A percentile compares a stretch with the other conserved stretches of the same genome.
Evolutionary conservation across 1,140 invertebrate species (phyloP).

Genomic region (Bradynema listronoti): DNA sequence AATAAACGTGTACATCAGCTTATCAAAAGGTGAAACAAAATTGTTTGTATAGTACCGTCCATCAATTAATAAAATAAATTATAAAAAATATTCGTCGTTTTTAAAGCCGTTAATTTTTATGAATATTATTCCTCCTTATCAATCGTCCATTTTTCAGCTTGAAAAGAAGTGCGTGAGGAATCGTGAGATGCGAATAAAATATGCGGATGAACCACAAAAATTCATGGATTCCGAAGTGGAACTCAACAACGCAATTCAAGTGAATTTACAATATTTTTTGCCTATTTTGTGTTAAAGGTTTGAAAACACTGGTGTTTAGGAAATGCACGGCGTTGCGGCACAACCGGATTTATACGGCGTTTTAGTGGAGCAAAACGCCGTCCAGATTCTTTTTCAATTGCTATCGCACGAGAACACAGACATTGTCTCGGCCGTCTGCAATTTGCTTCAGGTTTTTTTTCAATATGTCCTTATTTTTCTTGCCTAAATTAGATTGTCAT

Average conservation of each 20-base stretch:
- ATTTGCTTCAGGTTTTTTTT: conserved; percentile 66
- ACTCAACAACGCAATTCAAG: conserved; percentile 80
- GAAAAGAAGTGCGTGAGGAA: conserved; percentile 89
- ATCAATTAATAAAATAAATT: no score
- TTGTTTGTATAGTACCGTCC: no score
- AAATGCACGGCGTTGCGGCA: conserved; percentile 86
- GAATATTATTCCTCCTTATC: no score
- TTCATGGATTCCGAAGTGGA: conserved; percentile 99
- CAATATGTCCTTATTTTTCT: not conserved
- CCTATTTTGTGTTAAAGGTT: conserved; percentile 4
- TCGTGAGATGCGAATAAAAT: conserved; percentile 96
- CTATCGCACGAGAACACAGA: conserved; percentile 94
- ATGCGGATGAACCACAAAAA: conserved; percentile 86
- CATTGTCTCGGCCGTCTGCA: conserved; percentile 66
- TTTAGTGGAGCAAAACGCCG: conserved; percentile 77
- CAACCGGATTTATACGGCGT: conserved; percentile 88
- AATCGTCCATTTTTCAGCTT: conserved; percentile 63
- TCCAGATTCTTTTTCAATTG: conserved; percentile 83
- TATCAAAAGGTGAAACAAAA: no score
- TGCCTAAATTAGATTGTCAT: not conserved
- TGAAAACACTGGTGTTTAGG: conserved; percentile 37
- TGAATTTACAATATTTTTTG: conserved; percentile 7
- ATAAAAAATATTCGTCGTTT: no score
- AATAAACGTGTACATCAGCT: no score
- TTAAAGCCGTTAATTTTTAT: no score